Conservation (phyloP, 2,888 invertebrate species). For the Diogma glabrata region DNA sequence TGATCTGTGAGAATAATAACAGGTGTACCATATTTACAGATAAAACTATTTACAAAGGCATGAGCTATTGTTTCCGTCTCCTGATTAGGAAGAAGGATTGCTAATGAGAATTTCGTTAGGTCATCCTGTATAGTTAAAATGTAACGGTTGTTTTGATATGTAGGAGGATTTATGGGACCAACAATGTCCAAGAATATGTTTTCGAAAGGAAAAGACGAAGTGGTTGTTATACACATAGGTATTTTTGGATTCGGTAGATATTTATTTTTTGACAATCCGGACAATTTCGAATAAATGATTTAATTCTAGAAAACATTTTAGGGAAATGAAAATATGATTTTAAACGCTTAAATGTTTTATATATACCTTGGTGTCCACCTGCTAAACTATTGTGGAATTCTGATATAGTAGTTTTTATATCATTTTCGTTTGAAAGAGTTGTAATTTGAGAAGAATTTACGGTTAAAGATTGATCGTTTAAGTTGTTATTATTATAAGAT, state of each 20-base stretch:
- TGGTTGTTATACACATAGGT: too few species aligned
- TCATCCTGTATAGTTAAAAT: constrained; percentile 29
- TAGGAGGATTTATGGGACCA: neutral
- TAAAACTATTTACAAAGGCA: constrained; percentile 6
- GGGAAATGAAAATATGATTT: neutral
- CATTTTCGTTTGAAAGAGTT: neutral
- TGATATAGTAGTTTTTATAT: neutral
- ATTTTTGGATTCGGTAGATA: too few species aligned
- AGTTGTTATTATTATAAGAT: too few species aligned
- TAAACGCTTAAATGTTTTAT: neutral
- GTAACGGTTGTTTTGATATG: too few species aligned
- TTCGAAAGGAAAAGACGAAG: constrained; percentile 3
- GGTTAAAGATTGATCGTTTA: too few species aligned
- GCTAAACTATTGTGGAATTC: neutral
- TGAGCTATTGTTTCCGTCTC: constrained; percentile 25
- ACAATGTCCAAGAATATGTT: neutral
- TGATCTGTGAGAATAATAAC: neutral
- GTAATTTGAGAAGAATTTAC: too few species aligned
- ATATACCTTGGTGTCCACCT: neutral
- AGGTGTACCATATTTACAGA: neutral
- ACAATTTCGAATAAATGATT: too few species aligned
- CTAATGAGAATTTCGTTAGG: constrained; percentile 26
- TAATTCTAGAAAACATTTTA: neutral
- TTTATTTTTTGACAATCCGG: too few species aligned
- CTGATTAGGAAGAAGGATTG: constrained; percentile 24